Conservation (phyloP, 2,888 invertebrate species). For the Malacosoma neustria region DNA sequence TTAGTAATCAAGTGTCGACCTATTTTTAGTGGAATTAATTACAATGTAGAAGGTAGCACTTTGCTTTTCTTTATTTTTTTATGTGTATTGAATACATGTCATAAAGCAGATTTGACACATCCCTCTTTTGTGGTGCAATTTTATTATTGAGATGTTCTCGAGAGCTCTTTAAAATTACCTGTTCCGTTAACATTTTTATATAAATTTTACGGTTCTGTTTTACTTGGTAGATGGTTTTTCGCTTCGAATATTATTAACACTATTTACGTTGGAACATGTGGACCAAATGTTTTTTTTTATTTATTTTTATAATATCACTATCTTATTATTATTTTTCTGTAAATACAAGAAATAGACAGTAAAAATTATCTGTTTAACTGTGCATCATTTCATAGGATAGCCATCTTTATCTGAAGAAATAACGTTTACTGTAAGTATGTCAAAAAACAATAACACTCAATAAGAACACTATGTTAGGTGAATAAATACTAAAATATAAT, state of each 20-base stretch:
- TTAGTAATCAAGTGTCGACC: no score
- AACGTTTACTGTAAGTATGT: constrained; percentile 75
- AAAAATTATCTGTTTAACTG: constrained; percentile 86
- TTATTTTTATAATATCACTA: constrained; percentile 30
- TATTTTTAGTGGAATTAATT: no score
- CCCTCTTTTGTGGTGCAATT: no score
- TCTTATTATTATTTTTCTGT: constrained; percentile 54
- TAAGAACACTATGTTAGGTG: constrained; percentile 70
- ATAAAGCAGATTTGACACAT: not conserved
- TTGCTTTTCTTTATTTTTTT: constrained; percentile 32
- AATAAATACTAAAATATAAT: constrained; percentile 30
- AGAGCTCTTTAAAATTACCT: no score
- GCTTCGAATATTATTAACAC: not conserved
- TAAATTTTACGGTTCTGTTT: constrained; percentile 6
- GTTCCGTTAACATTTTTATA: no score
- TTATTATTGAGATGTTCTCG: no score
- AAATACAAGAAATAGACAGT: constrained; percentile 74
- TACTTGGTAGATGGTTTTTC: not conserved
- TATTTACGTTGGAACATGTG: not conserved
- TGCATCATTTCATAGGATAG: constrained; percentile 84
- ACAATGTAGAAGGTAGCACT: constrained; percentile 22
- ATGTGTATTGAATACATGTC: not conserved
- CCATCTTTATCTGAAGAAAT: constrained; percentile 77
- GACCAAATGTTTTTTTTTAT: constrained; percentile 6
- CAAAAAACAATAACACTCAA: constrained; percentile 72